Percentiles rank a stretch among this genome's conserved stretches.
These are phyloP conservation scores for Sclerurus mexicanus DNA, from an alignment of 2,113 vertebrate species.

Conservation along the genomic window DNA sequence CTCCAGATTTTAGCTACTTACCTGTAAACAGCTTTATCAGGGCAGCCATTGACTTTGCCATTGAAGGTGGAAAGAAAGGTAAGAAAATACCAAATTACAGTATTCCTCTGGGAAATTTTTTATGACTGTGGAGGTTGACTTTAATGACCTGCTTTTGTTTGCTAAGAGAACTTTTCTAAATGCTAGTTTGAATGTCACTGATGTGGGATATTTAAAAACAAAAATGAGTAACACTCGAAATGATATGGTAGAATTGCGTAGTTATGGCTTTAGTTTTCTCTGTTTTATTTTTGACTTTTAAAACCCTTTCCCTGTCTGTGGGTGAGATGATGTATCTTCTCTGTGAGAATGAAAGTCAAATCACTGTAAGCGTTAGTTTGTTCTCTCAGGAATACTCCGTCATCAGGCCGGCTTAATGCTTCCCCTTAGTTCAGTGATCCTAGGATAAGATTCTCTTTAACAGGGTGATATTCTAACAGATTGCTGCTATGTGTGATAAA, in stretches of 20 bases:
- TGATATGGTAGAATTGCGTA: not conserved
- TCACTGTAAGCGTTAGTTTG: not conserved
- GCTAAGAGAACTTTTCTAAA: not conserved
- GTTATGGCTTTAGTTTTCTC: not conserved
- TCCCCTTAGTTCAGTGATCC: not conserved
- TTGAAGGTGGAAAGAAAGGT: slow-evolving; percentile 91
- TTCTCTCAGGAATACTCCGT: not conserved
- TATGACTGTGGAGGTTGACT: not conserved
- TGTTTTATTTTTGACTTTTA: not conserved
- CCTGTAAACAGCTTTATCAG: slow-evolving; percentile 90
- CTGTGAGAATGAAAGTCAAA: not conserved
- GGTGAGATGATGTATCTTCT: not conserved
- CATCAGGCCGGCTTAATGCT: not conserved
- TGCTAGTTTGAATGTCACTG: not conserved
- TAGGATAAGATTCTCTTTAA: not conserved
- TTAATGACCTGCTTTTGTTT: not conserved
- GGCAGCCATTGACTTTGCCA: slow-evolving; percentile 79
- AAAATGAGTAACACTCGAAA: not conserved
- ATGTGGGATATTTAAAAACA: not conserved
- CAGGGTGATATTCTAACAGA: not conserved
- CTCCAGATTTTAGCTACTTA: slow-evolving; percentile 91
- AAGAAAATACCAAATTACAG: not conserved
- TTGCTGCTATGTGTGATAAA: not conserved
- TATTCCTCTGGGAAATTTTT: not conserved
- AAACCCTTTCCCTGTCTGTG: not conserved